Percentiles rank a stretch among this genome's conserved stretches.
Conservation (phyloP, 2,888 invertebrate genomes). For the Platycheirus rosarum region DNA sequence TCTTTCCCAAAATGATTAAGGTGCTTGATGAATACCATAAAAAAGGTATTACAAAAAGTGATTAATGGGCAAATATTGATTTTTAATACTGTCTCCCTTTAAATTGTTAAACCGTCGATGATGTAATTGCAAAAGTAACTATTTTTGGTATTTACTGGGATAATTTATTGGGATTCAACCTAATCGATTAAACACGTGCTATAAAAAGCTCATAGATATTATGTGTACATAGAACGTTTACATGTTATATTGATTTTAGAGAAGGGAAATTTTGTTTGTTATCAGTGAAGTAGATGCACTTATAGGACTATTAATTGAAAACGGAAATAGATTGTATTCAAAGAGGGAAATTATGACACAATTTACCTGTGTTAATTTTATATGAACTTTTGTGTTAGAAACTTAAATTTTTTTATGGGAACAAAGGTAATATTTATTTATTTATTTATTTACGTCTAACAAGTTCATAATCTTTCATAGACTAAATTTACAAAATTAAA, state of each 20-base stretch:
- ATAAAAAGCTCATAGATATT: neutral
- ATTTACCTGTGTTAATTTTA: too few species aligned
- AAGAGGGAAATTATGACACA: too few species aligned
- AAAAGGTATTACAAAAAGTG: neutral
- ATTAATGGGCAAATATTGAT: constrained; percentile 36
- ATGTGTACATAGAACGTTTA: neutral
- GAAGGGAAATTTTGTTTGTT: neutral
- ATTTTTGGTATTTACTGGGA: constrained; percentile 23
- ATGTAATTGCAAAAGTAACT: constrained; percentile 43
- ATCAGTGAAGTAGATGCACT: too few species aligned
- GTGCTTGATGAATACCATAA: neutral
- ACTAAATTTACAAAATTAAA: too few species aligned
- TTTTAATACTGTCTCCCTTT: neutral
- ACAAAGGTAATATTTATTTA: too few species aligned
- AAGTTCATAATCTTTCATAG: too few species aligned
- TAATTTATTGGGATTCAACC: constrained; percentile 12
- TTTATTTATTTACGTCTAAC: too few species aligned
- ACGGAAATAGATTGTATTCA: too few species aligned
- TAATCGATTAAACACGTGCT: constrained; percentile 40
- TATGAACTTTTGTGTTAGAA: too few species aligned
- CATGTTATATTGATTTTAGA: neutral
- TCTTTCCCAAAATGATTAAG: constrained; percentile 13
- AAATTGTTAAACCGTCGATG: constrained; percentile 7
- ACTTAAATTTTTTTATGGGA: too few species aligned
- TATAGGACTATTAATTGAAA: too few species aligned